These are phyloP conservation scores for Podiceps cristatus DNA, from an alignment of 2,113 vertebrate genomes.

Conservation along the genomic window DNA sequence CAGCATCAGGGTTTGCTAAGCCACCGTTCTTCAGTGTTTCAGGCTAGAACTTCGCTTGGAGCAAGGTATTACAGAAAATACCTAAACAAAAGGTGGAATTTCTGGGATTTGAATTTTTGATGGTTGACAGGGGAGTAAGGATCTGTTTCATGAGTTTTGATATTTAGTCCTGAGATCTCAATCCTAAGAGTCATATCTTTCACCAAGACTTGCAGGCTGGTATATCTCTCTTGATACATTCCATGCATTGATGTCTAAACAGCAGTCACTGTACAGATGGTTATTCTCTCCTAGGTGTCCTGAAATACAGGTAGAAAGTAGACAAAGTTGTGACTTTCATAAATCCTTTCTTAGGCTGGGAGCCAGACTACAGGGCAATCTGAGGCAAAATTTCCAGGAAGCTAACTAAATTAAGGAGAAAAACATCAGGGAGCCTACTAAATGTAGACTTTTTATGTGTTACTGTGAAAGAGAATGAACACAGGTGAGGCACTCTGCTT, in stretches of 20 bases:
- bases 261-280: neutral
- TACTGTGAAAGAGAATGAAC: neutral
- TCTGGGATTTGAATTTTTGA: neutral
- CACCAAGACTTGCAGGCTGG: neutral
- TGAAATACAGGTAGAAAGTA: neutral
- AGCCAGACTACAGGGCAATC: neutral
- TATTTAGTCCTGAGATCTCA: neutral
- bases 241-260: neutral
- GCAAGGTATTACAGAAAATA: neutral
- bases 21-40: neutral
- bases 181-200: neutral
- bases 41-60: neutral
- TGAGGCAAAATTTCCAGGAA: neutral
- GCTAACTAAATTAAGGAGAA: neutral
- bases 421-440: neutral
- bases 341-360: neutral
- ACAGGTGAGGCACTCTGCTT: neutral
- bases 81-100: neutral
- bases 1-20: neutral
- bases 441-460: neutral
- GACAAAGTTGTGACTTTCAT: neutral
- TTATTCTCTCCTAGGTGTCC: neutral
- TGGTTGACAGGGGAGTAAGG: neutral
- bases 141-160: neutral
- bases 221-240: neutral